Evolutionary conservation across 2,888 invertebrate species (phyloP).

Genomic region (Epiperipatus broadwayi): DNA sequence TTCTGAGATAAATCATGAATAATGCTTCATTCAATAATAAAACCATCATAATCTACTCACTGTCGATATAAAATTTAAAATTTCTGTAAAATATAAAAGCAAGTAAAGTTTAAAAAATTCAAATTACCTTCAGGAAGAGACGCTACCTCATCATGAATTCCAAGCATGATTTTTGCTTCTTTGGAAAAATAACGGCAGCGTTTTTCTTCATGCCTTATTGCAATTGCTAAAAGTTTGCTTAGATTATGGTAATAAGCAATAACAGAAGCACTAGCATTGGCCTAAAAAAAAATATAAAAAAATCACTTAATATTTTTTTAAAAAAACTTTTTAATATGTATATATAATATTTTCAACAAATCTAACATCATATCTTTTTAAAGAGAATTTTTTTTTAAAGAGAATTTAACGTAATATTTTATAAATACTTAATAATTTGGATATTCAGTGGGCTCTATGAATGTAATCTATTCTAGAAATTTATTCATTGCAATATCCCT

Average conservation of each 20-base stretch:
- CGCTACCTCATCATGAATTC: constrained; percentile 25
- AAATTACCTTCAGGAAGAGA: constrained; percentile 23
- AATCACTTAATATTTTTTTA: neutral
- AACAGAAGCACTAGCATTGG: constrained; percentile 72
- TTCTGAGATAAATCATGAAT: no score
- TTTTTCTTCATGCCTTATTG: constrained; percentile 72
- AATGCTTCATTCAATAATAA: no score
- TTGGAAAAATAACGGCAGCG: constrained; percentile 67
- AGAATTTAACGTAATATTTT: no score
- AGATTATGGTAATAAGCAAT: constrained; percentile 85
- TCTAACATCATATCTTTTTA: neutral
- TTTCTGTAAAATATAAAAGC: no score
- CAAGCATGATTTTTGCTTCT: constrained; percentile 66
- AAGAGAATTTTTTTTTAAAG: neutral
- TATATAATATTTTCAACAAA: neutral
- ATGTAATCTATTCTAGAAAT: no score
- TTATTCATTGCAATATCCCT: no score
- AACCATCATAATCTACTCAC: no score
- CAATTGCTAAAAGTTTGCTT: constrained; percentile 48
- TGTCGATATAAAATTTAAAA: no score
- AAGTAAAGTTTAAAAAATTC: constrained; percentile 12
- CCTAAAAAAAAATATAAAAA: constrained; percentile 39
- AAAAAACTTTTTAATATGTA: neutral
- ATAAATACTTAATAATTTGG: no score
- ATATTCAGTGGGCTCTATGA: no score